Base-by-base conservation (phyloP, 2,888 invertebrate genomes). In the Ypsolopha scabrella region DNA sequence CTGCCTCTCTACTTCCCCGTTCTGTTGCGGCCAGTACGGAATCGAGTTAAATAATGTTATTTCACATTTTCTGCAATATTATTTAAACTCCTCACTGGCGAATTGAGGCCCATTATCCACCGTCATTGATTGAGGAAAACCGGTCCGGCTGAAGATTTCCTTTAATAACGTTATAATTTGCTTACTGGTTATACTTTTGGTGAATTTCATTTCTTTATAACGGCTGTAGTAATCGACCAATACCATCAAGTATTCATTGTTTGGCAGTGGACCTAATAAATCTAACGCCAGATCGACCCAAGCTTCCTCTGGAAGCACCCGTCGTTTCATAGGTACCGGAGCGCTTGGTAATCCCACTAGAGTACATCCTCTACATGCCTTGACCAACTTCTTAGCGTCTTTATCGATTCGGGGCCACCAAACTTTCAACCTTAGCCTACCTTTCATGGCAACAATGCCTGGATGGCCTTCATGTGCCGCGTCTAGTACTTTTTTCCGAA, bases 401-500 rank as follows among this genome's bases (percentile, higher is more conserved):
- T 34, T 41, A 10, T 50, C 50, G 9, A 24, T 38, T 9, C 13
- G 39, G 11, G 50, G 50, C 50, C 50, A 50, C 50, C 50, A 50
- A 7, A 50, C 50, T 35, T 50, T 50, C 7, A 34, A n/a, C 35
- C 50, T 50, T 6, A 50, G n/a, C n/a, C 50, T 9, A 1, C 24
- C 39, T n/a, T 50, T 50, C 50, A 50, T 50, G 0, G 62, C 56
- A 0, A 63, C 65, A 1, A 68, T 64, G 2, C 70, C 70, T 1
- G 68, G 57, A 50, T 64, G 64, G 3, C 63, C 61, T 44, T 62
- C 57, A 50, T 67, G 64, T 1, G 58, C 61, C 10, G n/a, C 14
- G 10, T 41, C 33, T 33, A 39, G 37, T 47, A 36, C 39, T 46
- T 41, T 39, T 57, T 54, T 6, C 52, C 44, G 6, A n/a, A 52